Conservation (phyloP, 2,888 invertebrate species). For the Leucophenga montana region DNA sequence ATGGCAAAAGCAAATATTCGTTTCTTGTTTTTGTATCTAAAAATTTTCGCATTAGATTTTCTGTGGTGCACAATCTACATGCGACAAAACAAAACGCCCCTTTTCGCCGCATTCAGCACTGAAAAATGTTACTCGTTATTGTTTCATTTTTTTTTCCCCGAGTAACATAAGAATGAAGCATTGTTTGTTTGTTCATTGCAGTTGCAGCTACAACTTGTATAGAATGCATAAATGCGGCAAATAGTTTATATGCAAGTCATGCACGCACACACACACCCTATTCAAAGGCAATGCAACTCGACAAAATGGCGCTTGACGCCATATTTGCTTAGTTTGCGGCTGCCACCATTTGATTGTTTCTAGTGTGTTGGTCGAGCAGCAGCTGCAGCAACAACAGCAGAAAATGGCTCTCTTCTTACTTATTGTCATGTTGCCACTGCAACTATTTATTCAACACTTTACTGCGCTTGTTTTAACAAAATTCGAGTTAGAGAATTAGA, state of each 20-base stretch:
- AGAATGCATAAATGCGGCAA: slow-evolving; percentile 9
- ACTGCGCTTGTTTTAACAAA: not conserved
- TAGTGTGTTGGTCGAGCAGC: slow-evolving; percentile 29
- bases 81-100: not conserved
- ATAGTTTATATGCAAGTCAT: slow-evolving; percentile 13
- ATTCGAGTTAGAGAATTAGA: too few species aligned
- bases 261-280: not conserved
- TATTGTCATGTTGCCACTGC: slow-evolving; percentile 6
- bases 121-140: not conserved
- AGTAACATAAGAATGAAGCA: not conserved
- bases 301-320: slow-evolving; percentile 37
- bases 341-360: slow-evolving; percentile 23
- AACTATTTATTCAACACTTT: slow-evolving; percentile 17
- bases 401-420: not conserved
- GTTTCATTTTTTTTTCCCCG: not conserved
- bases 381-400: not conserved
- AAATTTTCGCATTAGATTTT: not conserved
- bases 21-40: not conserved
- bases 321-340: slow-evolving; percentile 38
- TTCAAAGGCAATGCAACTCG: slow-evolving; percentile 30
- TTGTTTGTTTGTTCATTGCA: not conserved
- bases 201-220: too few species aligned
- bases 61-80: not conserved
- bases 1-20: too few species aligned
- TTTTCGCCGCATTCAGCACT: not conserved